These are phyloP conservation scores for Heliconius sara DNA, from an alignment of 2,888 invertebrate species.

Conservation along the genomic window DNA sequence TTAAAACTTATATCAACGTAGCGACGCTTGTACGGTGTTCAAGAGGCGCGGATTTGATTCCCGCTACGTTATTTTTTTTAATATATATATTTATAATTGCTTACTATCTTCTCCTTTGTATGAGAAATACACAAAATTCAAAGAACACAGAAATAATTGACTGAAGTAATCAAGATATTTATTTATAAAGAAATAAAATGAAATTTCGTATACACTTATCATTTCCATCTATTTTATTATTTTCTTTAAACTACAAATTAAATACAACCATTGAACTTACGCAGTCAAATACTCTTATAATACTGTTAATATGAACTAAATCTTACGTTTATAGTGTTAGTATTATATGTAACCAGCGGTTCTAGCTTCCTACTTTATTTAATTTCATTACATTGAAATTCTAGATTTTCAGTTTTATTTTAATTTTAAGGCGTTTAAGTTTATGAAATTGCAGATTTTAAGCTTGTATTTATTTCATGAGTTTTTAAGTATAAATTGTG, in stretches of 20 bases:
- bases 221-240: not conserved
- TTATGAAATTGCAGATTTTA: slow-evolving; percentile 18
- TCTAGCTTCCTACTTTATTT: slow-evolving; percentile 45
- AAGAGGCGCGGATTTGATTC: too few relatives aligned
- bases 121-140: too few relatives aligned
- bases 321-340: slow-evolving; percentile 28
- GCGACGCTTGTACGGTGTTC: too few relatives aligned
- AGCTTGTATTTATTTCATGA: slow-evolving; percentile 22
- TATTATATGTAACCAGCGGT: slow-evolving; percentile 40
- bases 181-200: not conserved
- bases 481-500: not conserved
- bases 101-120: too few relatives aligned
- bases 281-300: slow-evolving; percentile 42
- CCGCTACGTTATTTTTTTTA: too few relatives aligned
- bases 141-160: too few relatives aligned
- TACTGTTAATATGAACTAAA: slow-evolving; percentile 37
- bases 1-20: not conserved
- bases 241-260: slow-evolving; percentile 36
- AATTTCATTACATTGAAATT: slow-evolving; percentile 35
- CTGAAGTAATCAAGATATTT: not conserved
- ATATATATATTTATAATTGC: too few relatives aligned
- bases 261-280: slow-evolving; percentile 46
- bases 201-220: not conserved
- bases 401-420: slow-evolving; percentile 27
- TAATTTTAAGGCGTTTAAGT: slow-evolving; percentile 31